phyloP scores from a whole-genome alignment of 2,797 vertebrate species.

The Coreius guichenoti region DNA sequence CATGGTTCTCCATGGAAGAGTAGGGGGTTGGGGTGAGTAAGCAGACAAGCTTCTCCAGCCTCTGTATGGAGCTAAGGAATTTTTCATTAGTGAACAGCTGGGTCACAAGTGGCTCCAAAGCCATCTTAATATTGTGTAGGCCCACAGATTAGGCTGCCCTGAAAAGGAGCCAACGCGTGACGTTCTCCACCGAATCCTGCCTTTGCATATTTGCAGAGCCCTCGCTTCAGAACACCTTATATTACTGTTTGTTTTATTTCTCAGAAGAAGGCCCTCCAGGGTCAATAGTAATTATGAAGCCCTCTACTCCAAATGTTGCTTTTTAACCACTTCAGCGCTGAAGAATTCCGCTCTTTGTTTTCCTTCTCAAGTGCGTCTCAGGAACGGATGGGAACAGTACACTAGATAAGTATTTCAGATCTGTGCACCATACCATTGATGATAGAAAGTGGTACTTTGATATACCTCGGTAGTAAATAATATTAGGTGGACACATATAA shows the following conservation, averaged over 20 bases:
- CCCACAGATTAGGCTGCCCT: conserved; percentile 85
- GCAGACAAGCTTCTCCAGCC: conserved; percentile 78
- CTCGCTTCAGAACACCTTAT: conserved; percentile 86
- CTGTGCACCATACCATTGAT: background rate
- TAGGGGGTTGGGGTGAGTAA: conserved; percentile 34
- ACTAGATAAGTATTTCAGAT: conserved; percentile 13
- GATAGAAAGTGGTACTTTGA: background rate
- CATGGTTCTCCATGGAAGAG: conserved; percentile 72
- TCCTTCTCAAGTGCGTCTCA: conserved; percentile 16
- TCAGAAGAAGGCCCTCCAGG: conserved; percentile 77
- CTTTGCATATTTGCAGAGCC: conserved; percentile 89
- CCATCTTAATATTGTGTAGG: conserved; percentile 96
- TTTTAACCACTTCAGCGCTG: conserved; percentile 78
- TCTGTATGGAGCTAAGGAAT: conserved; percentile 92
- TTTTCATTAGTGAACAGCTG: conserved; percentile 99
- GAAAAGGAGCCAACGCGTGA: conserved; percentile 85
- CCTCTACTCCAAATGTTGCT: conserved; percentile 79
- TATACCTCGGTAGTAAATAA: background rate
- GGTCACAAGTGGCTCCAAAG: conserved; percentile 95
- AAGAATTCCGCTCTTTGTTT: conserved; percentile 61
- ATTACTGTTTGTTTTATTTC: conserved; percentile 87
- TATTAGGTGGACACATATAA: too few relatives aligned
- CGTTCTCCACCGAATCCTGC: conserved; percentile 85
- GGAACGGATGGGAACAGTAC: conserved; percentile 32
- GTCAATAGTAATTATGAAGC: conserved; percentile 84